Conservation (phyloP, 2,888 invertebrate species). For the Adelognathus sp. region DNA sequence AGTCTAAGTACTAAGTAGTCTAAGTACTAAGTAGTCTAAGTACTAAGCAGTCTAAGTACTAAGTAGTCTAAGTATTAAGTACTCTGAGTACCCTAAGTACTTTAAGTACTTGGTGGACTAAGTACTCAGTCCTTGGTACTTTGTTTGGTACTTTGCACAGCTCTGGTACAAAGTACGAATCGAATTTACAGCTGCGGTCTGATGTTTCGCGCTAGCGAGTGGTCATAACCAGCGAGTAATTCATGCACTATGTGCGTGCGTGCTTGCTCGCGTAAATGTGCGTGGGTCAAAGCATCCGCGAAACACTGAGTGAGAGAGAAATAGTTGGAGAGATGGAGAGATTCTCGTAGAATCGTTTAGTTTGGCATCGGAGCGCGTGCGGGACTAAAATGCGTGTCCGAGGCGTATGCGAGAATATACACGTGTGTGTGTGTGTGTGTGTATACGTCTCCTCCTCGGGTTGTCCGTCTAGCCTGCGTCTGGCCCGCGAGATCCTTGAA, state of each 20-base stretch:
- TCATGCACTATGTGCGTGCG: background rate
- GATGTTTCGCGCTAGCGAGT: background rate
- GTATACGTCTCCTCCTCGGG: slow-evolving; percentile 70
- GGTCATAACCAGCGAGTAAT: slow-evolving; percentile 2
- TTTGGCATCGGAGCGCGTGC: slow-evolving; percentile 49
- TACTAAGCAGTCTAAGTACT: too few species aligned
- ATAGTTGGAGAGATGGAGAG: slow-evolving; percentile 17
- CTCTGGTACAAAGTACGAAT: background rate
- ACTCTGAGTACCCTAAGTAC: too few species aligned
- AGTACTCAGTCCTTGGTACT: too few species aligned
- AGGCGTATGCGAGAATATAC: background rate
- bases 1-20: too few species aligned
- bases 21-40: too few species aligned
- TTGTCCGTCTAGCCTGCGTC: slow-evolving; percentile 74
- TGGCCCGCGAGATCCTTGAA: slow-evolving; percentile 76
- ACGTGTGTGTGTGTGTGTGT: slow-evolving; percentile 20
- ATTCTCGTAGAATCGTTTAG: slow-evolving; percentile 32
- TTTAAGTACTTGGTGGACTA: too few species aligned
- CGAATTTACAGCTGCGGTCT: background rate
- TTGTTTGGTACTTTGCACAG: background rate
- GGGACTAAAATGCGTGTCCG: slow-evolving; percentile 53
- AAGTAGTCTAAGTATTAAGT: too few species aligned
- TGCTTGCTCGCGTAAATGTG: slow-evolving; percentile 29
- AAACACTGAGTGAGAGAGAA: background rate
- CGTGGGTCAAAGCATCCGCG: background rate